Conservation (phyloP, 53 echinoderm and acorn worm genomes). For the Patiria pectinifera region DNA sequence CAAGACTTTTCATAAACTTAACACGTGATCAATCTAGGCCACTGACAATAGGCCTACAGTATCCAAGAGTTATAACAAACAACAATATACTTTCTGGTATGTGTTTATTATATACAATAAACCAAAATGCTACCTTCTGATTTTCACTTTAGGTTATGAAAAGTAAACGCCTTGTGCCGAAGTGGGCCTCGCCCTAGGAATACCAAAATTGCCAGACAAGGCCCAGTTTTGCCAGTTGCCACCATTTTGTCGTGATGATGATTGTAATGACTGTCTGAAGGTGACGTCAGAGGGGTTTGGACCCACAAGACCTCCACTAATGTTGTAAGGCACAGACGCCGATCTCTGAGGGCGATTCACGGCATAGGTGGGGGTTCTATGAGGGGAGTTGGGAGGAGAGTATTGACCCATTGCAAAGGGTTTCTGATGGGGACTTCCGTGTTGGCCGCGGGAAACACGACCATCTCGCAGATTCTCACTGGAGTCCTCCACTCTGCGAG, state of each 20-base stretch:
- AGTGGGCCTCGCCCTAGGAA: constrained; percentile 13
- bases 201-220: background rate
- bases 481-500: constrained; percentile 3
- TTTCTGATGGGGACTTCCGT: background rate
- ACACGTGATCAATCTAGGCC: no score
- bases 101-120: no score
- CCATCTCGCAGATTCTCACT: background rate
- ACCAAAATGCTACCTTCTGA: no score
- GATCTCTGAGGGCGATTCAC: background rate
- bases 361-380: background rate
- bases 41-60: no score
- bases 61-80: no score
- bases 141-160: background rate
- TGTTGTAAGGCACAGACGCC: background rate
- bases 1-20: no score
- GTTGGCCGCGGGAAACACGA: background rate
- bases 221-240: background rate
- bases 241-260: background rate
- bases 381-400: background rate
- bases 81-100: no score
- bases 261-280: background rate
- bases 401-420: background rate
- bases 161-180: background rate
- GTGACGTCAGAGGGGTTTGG: background rate
- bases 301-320: background rate